phyloP scores from a whole-genome alignment of 53 echinoderm and acorn worm species.

The Zoroaster sp. region DNA sequence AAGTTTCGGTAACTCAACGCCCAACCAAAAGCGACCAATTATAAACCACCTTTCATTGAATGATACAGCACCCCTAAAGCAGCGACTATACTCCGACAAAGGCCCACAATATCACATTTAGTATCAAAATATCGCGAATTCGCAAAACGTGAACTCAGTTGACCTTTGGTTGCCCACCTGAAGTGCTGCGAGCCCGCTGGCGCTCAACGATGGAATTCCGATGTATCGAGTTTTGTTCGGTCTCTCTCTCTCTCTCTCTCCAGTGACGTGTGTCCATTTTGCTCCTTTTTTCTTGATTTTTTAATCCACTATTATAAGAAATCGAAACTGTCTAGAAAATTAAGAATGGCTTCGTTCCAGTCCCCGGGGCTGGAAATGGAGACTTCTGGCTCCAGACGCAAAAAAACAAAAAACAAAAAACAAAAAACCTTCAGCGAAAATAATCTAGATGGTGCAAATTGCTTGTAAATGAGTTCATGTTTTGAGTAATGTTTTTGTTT shows the following conservation, averaged over 20 bases:
- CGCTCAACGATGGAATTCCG: constrained; percentile 21
- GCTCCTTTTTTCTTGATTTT: background rate
- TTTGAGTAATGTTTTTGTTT: too few species aligned
- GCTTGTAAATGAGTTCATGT: background rate
- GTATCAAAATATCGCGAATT: constrained; percentile 32
- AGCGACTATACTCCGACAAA: background rate
- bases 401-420: background rate
- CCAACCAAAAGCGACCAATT: constrained; percentile 14
- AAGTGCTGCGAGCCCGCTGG: constrained; percentile 14
- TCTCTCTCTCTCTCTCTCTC: background rate
- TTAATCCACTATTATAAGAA: constrained; percentile 9
- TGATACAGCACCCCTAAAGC: constrained; percentile 8
- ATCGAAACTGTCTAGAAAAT: constrained; percentile 37
- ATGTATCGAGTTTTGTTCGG: constrained; percentile 39
- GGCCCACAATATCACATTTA: constrained; percentile 28
- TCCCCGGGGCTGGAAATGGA: constrained; percentile 12
- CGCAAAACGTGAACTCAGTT: constrained; percentile 22
- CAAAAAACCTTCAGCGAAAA: background rate
- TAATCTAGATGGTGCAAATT: background rate
- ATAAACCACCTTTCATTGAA: constrained; percentile 1
- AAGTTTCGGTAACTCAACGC: background rate
- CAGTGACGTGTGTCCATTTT: background rate
- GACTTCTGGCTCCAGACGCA: background rate
- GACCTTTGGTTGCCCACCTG: constrained; percentile 40
- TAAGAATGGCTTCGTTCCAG: background rate